Evolutionary conservation across 2,797 vertebrate genomes (phyloP), one percentile per base, ranked within the genome.

Genomic region (Acanthurus tractus): DNA sequence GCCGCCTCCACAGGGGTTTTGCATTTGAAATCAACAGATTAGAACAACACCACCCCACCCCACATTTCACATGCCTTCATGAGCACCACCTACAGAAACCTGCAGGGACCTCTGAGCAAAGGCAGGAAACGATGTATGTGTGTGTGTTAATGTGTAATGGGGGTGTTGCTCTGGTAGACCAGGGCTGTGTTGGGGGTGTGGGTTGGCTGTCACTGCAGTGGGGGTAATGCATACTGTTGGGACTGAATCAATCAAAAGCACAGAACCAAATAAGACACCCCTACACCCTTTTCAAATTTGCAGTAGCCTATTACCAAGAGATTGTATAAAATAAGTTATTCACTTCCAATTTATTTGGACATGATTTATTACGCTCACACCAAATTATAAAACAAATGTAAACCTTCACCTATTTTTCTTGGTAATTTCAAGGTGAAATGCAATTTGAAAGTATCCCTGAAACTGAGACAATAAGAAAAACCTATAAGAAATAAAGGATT

Each of bases 1-100:
- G 85, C 84, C 84, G 83, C 76, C 80, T 86, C 87, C 58, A 72
- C 76, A 55, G 79, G 90, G 87, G 59, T 64, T 84, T 64, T 73
- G 58, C 70, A 67, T 86, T 87, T 79, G 70, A 81, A 71, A 76
- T 50, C 81, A 78, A 55, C 75, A 83, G 79, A 88, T 88, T 85
- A 79, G 76, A 88, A 79, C 74, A 55, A 48, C 67, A 25, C 63
- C 68, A 74, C 73, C 77, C 69, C 70, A 67, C 34, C 62, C 12
- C 13, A 45, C 36, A 45, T 71, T 57, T 70, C 54, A 0, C 65
- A 76, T 76, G 79, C 78, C 74, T 67, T 71, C 62, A 80, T 76
- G 58, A 71, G 63, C 66, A 70, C 54, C 76, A 83, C 76, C 55
- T 63, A 79, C 70, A 72, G 70, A 61, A 79, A 70, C 59, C 81